Base-by-base conservation (phyloP, 2,888 invertebrate species). In the Scaptomyza tumidula region DNA sequence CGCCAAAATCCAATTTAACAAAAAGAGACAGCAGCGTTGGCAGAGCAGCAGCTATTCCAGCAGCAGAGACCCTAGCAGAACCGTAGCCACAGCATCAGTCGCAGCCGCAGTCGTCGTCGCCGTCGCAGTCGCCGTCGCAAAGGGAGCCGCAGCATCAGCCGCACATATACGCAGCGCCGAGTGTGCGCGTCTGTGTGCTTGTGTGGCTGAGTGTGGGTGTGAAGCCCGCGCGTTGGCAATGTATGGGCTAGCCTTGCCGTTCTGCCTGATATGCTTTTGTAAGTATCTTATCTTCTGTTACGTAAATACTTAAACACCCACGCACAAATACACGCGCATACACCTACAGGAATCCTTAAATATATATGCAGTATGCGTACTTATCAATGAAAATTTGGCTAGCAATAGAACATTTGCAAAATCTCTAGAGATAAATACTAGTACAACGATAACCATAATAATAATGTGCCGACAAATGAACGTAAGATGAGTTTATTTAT, bases 201-300 rank as follows among this genome's bases (percentile, higher is more conserved):
- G 75, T 29, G 50, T 24, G 46, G 19, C 73, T 57, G 49, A 33
- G 57, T 46, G 56, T 46, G 45, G 16, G 31, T 16, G 14, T 19
- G 49, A n/a, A 13, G 35, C 27, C 63, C 63, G 69, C 55, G 62
- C 65, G 61, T 53, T 71, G 86, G 81, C 86, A 88, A 87, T 84
- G 83, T 84, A 84, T 87, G 81, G 75, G 75, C 66, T 75, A 74
- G 75, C 86, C 79, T 85, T 87, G 71, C 78, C 83, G 74, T 80
- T 89, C 73, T 81, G 89, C 70, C 62, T 86, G 61, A 62, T 88
- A 61, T 86, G 73, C 67, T 73, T 83, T 67, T 75, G 88, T 89
- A 77, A 80, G 89, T 89, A 79, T 78, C 66, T 31, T 62, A 59
- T 57, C 64, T 71, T 41, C 55, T 72, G 71, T 83, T 62, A 68